Evolutionary conservation across 2,888 invertebrate species (phyloP), one percentile per base, ranked within the genome.

Genomic region (Stomorhina lunata): DNA sequence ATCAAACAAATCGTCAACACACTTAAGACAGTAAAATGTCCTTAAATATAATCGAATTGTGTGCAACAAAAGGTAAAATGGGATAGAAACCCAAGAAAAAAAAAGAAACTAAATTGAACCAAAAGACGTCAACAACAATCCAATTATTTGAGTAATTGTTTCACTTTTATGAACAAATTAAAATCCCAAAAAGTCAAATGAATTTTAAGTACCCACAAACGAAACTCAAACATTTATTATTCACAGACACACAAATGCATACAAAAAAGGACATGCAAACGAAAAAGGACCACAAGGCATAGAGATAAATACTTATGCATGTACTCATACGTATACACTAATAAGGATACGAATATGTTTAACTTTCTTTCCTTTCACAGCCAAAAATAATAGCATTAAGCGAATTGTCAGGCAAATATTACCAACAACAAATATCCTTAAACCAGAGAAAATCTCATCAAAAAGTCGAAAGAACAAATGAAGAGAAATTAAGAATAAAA

Each of bases 121-220:
- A 17, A 65, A 75, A 71, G 75, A 82, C 53, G 82, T 79, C 82
- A 82, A 82, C 65, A 86, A 84, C 87, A 89, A 90, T 89, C 89
- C 89, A 89, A 89, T 89, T 89, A 89, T 89, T 87, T 85, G 59
- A 86, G 86, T 90, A 89, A 89, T 90, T 90, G 89, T 89, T 87
- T 88, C 89, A 89, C 84, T 89, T 88, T 88, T 87, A 87, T 87
- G 86, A 84, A 73, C 86, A 90, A 89, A 89, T 90, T 89, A 86
- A 90, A 89, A 90, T 88, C 88, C 88, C 83, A 72, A 80, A 86
- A 86, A 90, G 89, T 90, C 90, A 90, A 89, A 88, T 85, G 84
- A 81, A 81, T 77, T 76, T 83, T 66, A 66, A 82, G 63, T 84
- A 73, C 73, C 27, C 50, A 71, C n/a, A 66, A 45, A 37, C 10